phyloP scores from a whole-genome alignment of 2,797 vertebrate species.

The Anisognathus igniventris region DNA sequence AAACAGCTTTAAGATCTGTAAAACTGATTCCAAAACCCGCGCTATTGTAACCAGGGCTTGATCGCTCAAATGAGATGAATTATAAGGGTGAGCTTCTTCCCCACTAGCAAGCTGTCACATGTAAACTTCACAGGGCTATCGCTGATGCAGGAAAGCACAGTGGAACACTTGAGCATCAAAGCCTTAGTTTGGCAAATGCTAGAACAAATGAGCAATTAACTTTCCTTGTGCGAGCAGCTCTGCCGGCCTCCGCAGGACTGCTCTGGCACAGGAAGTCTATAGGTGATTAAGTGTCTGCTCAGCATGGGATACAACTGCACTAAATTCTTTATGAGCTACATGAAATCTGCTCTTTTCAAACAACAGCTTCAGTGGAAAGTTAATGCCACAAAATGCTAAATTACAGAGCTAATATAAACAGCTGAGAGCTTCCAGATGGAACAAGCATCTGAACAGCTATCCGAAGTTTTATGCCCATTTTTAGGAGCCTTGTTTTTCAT shows the following conservation, averaged over 20 bases:
- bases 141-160: neutral
- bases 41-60: neutral
- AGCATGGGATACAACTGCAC: conserved; percentile 39
- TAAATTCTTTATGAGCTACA: conserved; percentile 53
- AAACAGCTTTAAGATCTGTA: conserved; percentile 2
- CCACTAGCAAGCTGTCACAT: conserved; percentile 1
- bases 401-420: conserved; percentile 57
- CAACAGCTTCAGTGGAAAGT: conserved; percentile 12
- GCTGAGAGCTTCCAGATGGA: conserved; percentile 12
- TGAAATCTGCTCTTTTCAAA: conserved; percentile 47
- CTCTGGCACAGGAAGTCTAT: conserved; percentile 37
- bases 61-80: conserved; percentile 14
- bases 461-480: neutral
- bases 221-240: neutral
- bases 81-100: neutral
- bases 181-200: conserved; percentile 24
- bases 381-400: conserved; percentile 36
- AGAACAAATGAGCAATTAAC: conserved; percentile 46
- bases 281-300: conserved; percentile 58
- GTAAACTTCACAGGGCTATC: conserved; percentile 13
- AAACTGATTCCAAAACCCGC: neutral
- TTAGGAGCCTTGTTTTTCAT: neutral
- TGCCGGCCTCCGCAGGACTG: neutral
- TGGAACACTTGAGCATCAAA: conserved; percentile 41
- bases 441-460: neutral